These are phyloP conservation scores for Champsocephalus gunnari DNA, from an alignment of 2,797 vertebrate species.

Conservation along the genomic window DNA sequence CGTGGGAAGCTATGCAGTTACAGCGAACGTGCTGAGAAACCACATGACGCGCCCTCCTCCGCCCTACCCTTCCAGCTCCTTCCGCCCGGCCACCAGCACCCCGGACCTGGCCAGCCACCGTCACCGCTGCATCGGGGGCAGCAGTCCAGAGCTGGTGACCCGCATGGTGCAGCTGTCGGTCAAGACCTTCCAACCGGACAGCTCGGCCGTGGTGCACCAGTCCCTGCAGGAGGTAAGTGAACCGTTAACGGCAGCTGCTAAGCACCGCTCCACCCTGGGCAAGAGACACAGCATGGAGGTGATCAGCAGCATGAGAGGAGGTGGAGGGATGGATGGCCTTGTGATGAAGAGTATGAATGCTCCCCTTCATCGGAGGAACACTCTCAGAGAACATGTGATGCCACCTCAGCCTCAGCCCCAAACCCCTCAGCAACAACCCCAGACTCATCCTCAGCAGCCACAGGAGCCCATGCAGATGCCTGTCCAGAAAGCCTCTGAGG, in stretches of 20 bases:
- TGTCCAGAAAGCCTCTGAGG: conserved; percentile 80
- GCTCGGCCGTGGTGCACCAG: conserved; percentile 93
- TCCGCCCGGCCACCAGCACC: conserved; percentile 95
- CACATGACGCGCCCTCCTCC: conserved; percentile 93
- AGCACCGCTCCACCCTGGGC: conserved; percentile 87
- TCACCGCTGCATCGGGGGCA: conserved; percentile 91
- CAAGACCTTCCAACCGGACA: conserved; percentile 98
- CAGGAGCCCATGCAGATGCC: conserved; percentile 80
- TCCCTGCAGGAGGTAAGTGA: conserved; percentile 95
- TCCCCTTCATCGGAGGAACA: conserved; percentile 89
- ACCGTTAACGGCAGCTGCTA: conserved; percentile 88
- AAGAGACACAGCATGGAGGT: conserved; percentile 97
- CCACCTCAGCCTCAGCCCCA: conserved; percentile 82
- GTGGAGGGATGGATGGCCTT: conserved; percentile 89
- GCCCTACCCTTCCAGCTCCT: conserved; percentile 88
- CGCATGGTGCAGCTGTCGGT: conserved; percentile 97
- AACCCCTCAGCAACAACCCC: conserved; percentile 62
- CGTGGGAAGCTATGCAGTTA: conserved; percentile 76
- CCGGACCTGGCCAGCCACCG: conserved; percentile 96
- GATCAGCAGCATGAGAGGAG: conserved; percentile 88
- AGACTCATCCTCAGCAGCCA: conserved; percentile 76
- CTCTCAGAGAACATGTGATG: conserved; percentile 89
- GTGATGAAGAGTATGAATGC: conserved; percentile 89
- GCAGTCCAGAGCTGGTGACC: conserved; percentile 94
- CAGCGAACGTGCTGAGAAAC: conserved; percentile 89